phyloP scores from a whole-genome alignment of 2,113 vertebrate genomes.

The Coptodon rendalli region DNA sequence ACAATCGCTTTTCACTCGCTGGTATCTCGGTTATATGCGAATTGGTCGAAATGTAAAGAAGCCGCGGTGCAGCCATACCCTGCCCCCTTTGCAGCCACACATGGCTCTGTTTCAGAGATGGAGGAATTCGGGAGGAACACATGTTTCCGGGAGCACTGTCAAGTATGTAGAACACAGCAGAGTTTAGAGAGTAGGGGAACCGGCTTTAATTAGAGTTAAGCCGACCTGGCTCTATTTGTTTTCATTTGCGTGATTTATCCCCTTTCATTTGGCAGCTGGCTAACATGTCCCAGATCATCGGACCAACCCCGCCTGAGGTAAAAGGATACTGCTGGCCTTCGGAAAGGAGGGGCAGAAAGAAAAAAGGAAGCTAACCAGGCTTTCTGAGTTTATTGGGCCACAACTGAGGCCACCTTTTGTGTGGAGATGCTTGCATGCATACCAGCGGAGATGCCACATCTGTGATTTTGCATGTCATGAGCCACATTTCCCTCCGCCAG shows the following conservation, averaged over 20 bases:
- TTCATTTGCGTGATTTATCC: constrained; percentile 75
- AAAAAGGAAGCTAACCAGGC: constrained; percentile 4
- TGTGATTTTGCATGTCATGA: constrained; percentile 32
- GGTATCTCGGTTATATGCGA: background rate
- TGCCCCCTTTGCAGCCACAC: constrained; percentile 24
- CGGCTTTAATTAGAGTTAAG: constrained; percentile 67
- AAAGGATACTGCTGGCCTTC: constrained; percentile 54
- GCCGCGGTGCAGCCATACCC: background rate
- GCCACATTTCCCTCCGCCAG: constrained; percentile 28
- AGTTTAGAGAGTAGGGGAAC: constrained; percentile 47
- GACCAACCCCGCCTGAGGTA: constrained; percentile 45
- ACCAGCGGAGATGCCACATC: constrained; percentile 14
- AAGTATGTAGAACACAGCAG: constrained; percentile 38
- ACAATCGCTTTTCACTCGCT: background rate
- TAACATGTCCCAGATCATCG: constrained; percentile 67
- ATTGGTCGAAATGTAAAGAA: background rate
- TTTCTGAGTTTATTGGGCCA: constrained; percentile 37
- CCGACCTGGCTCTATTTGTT: constrained; percentile 68
- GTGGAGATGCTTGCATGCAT: constrained; percentile 20
- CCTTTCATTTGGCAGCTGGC: constrained; percentile 74
- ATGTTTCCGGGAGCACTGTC: constrained; percentile 61
- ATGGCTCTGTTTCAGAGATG: constrained; percentile 45
- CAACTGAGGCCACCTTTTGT: constrained; percentile 56
- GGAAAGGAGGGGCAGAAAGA: background rate
- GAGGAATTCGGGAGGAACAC: constrained; percentile 56